These are phyloP conservation scores for Pristionchus mayeri DNA, from an alignment of 2,888 invertebrate species.

Conservation along the genomic window DNA sequence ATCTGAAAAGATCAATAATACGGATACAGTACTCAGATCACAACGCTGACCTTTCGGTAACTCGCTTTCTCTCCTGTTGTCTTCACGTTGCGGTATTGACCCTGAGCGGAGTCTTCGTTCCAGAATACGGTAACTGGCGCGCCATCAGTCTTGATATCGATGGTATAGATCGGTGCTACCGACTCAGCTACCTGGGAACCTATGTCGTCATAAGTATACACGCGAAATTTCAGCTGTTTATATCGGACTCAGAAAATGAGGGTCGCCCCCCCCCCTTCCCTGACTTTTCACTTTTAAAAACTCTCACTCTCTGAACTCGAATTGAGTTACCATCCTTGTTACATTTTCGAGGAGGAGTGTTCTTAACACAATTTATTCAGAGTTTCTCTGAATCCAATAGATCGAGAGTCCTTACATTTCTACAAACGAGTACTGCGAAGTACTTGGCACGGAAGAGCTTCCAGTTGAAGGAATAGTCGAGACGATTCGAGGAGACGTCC, in stretches of 20 bases:
- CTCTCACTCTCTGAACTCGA: neutral
- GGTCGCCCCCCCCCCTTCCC: too few relatives aligned
- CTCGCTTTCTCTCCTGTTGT: too few relatives aligned
- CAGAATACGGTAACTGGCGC: neutral
- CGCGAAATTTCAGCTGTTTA: neutral
- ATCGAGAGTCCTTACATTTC: neutral
- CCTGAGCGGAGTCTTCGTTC: neutral
- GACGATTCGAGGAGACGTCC: neutral
- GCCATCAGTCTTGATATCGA: neutral
- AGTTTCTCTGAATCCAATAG: neutral
- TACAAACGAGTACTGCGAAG: slow-evolving; percentile 8
- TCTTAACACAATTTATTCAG: neutral
- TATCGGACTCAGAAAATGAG: neutral
- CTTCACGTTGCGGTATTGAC: slow-evolving; percentile 27
- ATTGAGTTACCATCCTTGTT: neutral
- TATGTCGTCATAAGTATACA: neutral
- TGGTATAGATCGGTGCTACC: neutral
- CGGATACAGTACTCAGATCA: neutral
- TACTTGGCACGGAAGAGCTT: slow-evolving; percentile 16
- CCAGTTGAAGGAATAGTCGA: slow-evolving; percentile 41
- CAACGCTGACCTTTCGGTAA: neutral
- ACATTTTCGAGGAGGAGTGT: neutral
- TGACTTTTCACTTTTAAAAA: neutral
- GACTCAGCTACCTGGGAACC: slow-evolving; percentile 5
- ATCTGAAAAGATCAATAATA: neutral